These are phyloP conservation scores for Micromys minutus DNA, from an alignment of 2,113 vertebrate species.

Conservation along the genomic window DNA sequence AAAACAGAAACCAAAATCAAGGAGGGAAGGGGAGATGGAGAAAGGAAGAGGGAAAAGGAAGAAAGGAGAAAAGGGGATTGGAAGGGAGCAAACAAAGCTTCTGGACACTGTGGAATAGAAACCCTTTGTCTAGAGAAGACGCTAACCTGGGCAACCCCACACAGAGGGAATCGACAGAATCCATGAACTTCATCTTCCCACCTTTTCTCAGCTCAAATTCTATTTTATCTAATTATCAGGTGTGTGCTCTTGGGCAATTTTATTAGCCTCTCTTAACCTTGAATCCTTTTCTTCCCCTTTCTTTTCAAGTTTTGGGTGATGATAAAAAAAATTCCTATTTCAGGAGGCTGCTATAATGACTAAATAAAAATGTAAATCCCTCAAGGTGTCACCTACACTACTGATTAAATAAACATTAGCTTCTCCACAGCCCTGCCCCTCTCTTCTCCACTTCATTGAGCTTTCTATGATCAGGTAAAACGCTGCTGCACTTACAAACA, in stretches of 20 bases:
- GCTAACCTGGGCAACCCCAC: background rate
- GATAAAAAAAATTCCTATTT: constrained; percentile 26
- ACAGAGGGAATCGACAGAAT: background rate
- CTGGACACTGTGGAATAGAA: background rate
- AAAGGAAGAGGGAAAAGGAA: too few species aligned
- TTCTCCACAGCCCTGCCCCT: background rate
- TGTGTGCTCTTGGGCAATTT: constrained; percentile 4
- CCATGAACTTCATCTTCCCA: background rate
- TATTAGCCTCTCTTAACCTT: constrained; percentile 64
- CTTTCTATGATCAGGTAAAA: background rate
- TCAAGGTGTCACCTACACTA: background rate
- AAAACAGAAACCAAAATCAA: background rate
- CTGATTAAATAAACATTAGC: constrained; percentile 41
- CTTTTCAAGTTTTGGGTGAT: background rate
- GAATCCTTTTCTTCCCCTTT: background rate
- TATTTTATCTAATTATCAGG: constrained; percentile 33
- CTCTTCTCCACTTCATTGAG: background rate
- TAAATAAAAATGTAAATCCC: constrained; percentile 65
- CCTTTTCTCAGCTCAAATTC: background rate
- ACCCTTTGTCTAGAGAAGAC: background rate
- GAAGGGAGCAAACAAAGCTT: background rate
- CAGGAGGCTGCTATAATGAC: constrained; percentile 15
- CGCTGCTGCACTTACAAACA: background rate
- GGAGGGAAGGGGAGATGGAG: background rate
- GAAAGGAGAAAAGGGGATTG: too few species aligned